Evolutionary conservation across 1,140 invertebrate genomes (phyloP), one percentile per base, ranked within the genome.

Genomic region (Battus philenor): DNA sequence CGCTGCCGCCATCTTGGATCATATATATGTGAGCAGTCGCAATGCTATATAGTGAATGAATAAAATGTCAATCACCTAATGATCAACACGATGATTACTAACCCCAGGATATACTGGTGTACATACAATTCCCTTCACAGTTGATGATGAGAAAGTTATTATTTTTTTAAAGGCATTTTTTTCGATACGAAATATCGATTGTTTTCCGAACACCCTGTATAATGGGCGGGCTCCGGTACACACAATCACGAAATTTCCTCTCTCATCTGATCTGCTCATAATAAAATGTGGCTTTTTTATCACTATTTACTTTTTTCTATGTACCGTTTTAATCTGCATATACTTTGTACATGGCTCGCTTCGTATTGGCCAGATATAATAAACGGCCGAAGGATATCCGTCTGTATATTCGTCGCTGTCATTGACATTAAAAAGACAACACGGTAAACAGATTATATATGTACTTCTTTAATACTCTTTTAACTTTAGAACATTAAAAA

Each of bases 211-310:
- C 76, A 78, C 5, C 56, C 79, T 74, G 63, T 77, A 76, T 24
- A 57, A 13, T 8, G 29, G 53, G 47, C 39, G 54, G 39, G 47
- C 70, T 61, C 53, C 58, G 66, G n/a, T 55, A 66, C 66, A 63
- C 61, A 62, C 60, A 68, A 59, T 62, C 65, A 60, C 47, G 48
- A 60, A 68, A 65, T 58, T 60, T 54, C 54, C 59, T 48, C 61
- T 60, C 67, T 45, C 67, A 56, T 63, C 74, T 68, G 72, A 84
- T 80, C 71, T 69, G 68, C 66, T 81, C 80, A 81, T 84, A 84
- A 81, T 80, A 84, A 81, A 84, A 76, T 83, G 79, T 69, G 71
- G 70, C 66, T 77, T 81, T 84, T 80, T 83, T 81, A 79, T 77
- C 72, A 77, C 59, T 79, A 79, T 83, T 66, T 80, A 80, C 76